Percentiles rank a stretch among this genome's conserved stretches.
phyloP scores from a whole-genome alignment of 1,140 invertebrate genomes.

The Solenopsis fugax region DNA sequence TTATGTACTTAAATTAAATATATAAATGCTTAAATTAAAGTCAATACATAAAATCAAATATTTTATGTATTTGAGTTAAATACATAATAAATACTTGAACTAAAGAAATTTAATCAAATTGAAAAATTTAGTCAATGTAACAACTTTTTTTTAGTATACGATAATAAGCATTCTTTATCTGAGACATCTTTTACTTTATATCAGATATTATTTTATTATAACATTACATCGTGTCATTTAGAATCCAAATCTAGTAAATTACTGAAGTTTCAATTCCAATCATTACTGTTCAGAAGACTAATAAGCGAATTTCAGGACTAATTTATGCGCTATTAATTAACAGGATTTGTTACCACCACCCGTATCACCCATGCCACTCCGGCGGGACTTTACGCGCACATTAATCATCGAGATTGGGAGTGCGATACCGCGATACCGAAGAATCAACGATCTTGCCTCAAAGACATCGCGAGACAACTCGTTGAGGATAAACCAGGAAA shows the following conservation, averaged over 20 bases:
- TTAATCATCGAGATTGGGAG: constrained; percentile 90
- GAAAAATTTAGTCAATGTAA: too few species aligned
- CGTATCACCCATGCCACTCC: constrained; percentile 94
- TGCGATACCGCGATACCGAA: constrained; percentile 87
- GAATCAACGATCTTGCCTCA: constrained; percentile 83
- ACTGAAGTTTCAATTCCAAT: neutral
- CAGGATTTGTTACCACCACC: constrained; percentile 91
- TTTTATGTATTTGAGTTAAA: too few species aligned
- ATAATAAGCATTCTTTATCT: neutral
- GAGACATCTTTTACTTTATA: too few species aligned
- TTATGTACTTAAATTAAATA: too few species aligned
- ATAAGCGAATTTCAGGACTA: neutral
- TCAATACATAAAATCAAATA: too few species aligned
- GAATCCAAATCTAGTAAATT: neutral
- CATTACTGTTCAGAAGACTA: neutral
- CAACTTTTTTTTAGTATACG: too few species aligned
- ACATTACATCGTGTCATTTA: neutral
- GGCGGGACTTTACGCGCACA: constrained; percentile 91
- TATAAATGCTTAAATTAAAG: too few species aligned
- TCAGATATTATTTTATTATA: neutral
- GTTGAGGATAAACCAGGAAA: constrained; percentile 88
- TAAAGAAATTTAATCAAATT: too few species aligned
- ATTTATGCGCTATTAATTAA: constrained; percentile 33
- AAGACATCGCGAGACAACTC: constrained; percentile 89
- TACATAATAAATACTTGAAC: too few species aligned